Evolutionary conservation across 2,888 invertebrate species (phyloP).

Genomic region (Pammene aurita): DNA sequence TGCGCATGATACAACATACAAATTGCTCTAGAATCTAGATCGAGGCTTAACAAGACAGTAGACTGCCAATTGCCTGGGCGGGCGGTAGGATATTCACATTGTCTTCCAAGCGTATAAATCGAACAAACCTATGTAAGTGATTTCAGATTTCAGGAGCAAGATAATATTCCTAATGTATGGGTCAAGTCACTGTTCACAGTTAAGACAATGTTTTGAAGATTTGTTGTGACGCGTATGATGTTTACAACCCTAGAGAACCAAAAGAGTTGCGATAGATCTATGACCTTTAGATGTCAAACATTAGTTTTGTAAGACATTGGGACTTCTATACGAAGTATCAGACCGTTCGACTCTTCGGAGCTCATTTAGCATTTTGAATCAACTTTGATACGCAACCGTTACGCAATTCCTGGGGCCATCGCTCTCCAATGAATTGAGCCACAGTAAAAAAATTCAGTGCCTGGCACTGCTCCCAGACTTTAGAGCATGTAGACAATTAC

Average conservation of each 20-base stretch:
- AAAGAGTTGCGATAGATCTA: too few relatives aligned
- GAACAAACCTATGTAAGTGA: neutral
- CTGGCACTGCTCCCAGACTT: conserved; percentile 43
- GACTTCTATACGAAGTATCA: neutral
- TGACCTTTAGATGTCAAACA: neutral
- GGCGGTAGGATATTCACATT: neutral
- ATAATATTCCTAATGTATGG: too few relatives aligned
- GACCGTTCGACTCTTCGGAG: neutral
- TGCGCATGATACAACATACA: neutral
- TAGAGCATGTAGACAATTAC: conserved; percentile 31
- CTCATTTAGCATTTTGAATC: neutral
- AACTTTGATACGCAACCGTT: conserved; percentile 57
- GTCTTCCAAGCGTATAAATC: neutral
- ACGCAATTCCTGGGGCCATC: conserved; percentile 65
- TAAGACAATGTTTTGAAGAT: too few relatives aligned
- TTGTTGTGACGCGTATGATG: too few relatives aligned
- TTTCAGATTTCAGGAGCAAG: neutral
- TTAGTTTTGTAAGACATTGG: neutral
- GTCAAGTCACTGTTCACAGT: too few relatives aligned
- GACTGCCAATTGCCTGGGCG: conserved; percentile 41
- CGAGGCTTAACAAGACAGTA: neutral
- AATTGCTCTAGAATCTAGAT: neutral
- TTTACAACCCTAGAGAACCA: too few relatives aligned
- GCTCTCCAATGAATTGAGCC: conserved; percentile 64
- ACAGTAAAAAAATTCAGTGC: conserved; percentile 31